phyloP scores from a whole-genome alignment of 2,113 vertebrate genomes.

The Ptyas mucosa region DNA sequence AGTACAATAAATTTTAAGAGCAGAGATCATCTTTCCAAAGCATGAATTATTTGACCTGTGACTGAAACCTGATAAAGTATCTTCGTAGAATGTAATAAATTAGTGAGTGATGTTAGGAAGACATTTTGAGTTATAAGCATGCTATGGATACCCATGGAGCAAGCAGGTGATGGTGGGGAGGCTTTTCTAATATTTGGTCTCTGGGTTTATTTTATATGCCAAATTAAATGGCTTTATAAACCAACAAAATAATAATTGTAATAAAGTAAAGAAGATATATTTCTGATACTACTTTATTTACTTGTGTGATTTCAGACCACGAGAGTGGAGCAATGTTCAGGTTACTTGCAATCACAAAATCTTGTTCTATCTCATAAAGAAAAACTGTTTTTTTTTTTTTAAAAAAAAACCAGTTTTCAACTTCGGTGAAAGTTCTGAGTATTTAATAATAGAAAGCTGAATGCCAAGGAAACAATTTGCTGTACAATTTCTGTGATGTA shows the following conservation, averaged over 20 bases:
- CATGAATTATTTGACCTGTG: slow-evolving; percentile 51
- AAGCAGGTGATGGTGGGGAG: not conserved
- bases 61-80: slow-evolving; percentile 44
- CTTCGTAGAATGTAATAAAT: slow-evolving; percentile 44
- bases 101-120: slow-evolving; percentile 9
- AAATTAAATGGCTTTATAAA: not conserved
- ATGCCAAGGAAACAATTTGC: not conserved
- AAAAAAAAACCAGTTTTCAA: not conserved
- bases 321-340: not conserved
- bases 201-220: not conserved
- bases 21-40: slow-evolving; percentile 48
- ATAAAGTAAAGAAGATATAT: not conserved
- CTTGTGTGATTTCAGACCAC: not conserved
- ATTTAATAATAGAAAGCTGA: not conserved
- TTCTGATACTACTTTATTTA: not conserved
- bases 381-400: not conserved
- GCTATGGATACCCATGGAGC: not conserved
- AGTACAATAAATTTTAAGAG: slow-evolving; percentile 48
- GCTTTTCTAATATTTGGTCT: not conserved
- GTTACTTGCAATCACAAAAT: not conserved
- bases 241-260: not conserved
- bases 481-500: not conserved
- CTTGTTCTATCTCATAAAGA: not conserved
- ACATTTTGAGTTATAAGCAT: not conserved
- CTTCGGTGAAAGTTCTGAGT: not conserved